Conservation (phyloP, 2,113 vertebrate genomes). For the Hiodon alosoides region DNA sequence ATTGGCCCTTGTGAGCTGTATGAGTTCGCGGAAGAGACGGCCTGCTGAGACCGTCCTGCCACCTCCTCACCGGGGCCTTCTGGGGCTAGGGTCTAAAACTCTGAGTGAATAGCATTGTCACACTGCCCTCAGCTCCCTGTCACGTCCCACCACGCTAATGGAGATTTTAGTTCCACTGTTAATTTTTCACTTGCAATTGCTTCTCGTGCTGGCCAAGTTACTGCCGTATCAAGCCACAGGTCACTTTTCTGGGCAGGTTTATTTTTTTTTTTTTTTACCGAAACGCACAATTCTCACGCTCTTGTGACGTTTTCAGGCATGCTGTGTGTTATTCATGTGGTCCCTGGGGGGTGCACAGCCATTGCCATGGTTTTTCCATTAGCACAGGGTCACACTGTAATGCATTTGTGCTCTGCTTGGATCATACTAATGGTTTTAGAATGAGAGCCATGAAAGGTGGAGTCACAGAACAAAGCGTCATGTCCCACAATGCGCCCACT, state of each 20-base stretch:
- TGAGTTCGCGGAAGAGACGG: neutral
- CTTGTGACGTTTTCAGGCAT: too few relatives aligned
- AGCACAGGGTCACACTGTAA: neutral
- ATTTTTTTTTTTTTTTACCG: too few relatives aligned
- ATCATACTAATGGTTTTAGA: neutral
- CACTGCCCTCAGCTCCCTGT: neutral
- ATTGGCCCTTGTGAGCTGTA: constrained; percentile 19
- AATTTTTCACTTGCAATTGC: neutral
- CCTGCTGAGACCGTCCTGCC: neutral
- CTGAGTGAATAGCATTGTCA: neutral
- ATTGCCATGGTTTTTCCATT: neutral
- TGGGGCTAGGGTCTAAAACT: neutral
- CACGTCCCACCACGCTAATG: constrained; percentile 11
- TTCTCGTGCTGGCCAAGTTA: neutral
- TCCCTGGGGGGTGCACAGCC: neutral
- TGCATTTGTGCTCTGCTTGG: neutral
- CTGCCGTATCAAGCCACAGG: neutral
- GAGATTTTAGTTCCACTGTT: constrained; percentile 16
- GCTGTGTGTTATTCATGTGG: too few relatives aligned
- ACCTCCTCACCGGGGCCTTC: neutral
- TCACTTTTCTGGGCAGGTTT: neutral
- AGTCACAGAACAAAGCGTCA: neutral
- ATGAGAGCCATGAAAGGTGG: too few relatives aligned
- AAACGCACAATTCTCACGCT: too few relatives aligned
- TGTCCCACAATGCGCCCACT: neutral